Evolutionary conservation across 2,888 invertebrate genomes (phyloP).

Genomic region (Drosophila trichaetosa): DNA sequence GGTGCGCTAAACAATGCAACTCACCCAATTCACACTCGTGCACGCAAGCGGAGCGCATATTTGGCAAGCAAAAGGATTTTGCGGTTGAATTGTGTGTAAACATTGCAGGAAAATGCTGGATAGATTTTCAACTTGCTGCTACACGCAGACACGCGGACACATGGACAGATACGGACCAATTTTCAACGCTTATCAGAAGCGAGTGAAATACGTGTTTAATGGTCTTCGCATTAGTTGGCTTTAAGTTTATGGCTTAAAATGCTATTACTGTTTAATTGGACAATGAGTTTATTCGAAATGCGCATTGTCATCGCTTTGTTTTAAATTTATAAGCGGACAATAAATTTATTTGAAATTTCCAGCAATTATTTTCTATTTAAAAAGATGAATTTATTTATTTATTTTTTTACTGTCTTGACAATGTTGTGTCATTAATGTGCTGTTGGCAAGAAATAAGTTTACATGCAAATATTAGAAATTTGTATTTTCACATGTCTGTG

Average conservation of each 20-base stretch:
- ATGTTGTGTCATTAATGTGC: neutral
- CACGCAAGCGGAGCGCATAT: conserved; percentile 42
- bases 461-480: neutral
- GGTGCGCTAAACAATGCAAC: conserved; percentile 55
- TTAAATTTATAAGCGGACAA: neutral
- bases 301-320: too few species aligned
- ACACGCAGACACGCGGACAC: neutral
- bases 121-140: conserved; percentile 34
- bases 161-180: neutral
- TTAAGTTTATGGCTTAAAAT: neutral
- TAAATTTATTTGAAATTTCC: neutral
- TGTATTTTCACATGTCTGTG: neutral
- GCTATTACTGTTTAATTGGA: neutral
- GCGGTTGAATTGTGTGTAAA: conserved; percentile 67
- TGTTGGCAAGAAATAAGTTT: neutral
- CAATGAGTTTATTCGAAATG: neutral
- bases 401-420: neutral
- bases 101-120: conserved; percentile 51
- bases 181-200: neutral
- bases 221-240: neutral
- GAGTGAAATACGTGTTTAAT: neutral
- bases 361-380: neutral
- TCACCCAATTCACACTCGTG: conserved; percentile 45
- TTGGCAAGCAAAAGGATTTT: conserved; percentile 76
- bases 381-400: neutral